Evolutionary conservation across 2,888 invertebrate species (phyloP).

Genomic region (Pandemis corylana): DNA sequence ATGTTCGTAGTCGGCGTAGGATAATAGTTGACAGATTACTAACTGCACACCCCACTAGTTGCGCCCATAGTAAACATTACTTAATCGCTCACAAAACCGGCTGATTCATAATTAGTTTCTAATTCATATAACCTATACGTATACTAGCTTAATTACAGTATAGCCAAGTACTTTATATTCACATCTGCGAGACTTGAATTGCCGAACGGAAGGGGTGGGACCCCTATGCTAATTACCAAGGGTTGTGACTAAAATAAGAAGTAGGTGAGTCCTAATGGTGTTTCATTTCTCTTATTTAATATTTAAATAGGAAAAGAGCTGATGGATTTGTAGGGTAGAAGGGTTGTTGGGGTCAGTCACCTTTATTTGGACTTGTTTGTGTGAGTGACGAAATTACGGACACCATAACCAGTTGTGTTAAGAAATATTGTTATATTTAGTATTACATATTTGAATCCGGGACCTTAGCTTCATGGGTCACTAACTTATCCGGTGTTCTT

Average conservation of each 20-base stretch:
- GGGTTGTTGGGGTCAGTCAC: conserved; percentile 15
- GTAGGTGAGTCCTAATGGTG: conserved; percentile 43
- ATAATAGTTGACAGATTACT: too few species aligned
- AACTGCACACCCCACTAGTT: conserved; percentile 16
- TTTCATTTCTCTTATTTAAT: conserved; percentile 41
- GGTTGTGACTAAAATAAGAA: conserved; percentile 58
- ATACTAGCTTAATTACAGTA: conserved; percentile 37
- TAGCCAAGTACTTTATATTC: conserved; percentile 43
- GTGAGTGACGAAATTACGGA: not conserved
- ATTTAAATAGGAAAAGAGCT: conserved; percentile 35
- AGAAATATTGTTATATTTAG: too few species aligned
- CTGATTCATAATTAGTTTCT: conserved; percentile 36
- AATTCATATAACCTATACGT: conserved; percentile 21
- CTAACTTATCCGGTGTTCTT: too few species aligned
- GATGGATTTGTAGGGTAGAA: conserved; percentile 19
- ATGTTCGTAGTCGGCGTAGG: too few species aligned
- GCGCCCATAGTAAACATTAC: conserved; percentile 11
- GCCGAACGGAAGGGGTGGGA: conserved; percentile 51
- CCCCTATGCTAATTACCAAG: conserved; percentile 59
- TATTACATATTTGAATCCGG: too few species aligned
- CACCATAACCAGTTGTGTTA: too few species aligned
- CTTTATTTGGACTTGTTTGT: not conserved
- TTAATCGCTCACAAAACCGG: conserved; percentile 26
- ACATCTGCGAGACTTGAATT: conserved; percentile 49
- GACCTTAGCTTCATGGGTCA: too few species aligned